A percentile compares a stretch with the other conserved stretches of the same genome.
Evolutionary conservation across 2,797 vertebrate species (phyloP).

Genomic region (Gastrophryne carolinensis): DNA sequence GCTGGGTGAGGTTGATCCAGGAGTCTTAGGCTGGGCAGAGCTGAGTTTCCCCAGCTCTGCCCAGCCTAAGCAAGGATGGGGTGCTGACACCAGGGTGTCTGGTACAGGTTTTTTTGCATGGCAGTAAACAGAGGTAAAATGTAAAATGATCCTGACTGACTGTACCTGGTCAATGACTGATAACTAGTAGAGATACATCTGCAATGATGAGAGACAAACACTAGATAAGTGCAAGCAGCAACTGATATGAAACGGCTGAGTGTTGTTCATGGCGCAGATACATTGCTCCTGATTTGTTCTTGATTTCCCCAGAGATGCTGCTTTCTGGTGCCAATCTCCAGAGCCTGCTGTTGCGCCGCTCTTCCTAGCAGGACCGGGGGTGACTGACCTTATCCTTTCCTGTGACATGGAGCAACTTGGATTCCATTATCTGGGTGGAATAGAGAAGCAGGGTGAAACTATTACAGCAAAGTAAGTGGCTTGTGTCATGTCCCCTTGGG

Average conservation of each 20-base stretch:
- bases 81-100: too few species aligned
- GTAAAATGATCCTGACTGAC: too few species aligned
- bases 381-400: constrained; percentile 10
- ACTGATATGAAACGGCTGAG: not conserved
- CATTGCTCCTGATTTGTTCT: not conserved
- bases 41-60: too few species aligned
- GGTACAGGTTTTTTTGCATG: too few species aligned
- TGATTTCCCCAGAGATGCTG: constrained; percentile 11
- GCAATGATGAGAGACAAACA: too few species aligned
- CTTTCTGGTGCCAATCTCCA: constrained; percentile 12
- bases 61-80: too few species aligned
- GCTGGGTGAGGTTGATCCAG: too few species aligned
- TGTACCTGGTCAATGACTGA: too few species aligned
- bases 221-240: not conserved
- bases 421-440: not conserved
- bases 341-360: not conserved
- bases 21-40: too few species aligned
- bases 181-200: too few species aligned
- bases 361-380: not conserved
- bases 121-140: too few species aligned
- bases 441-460: not conserved
- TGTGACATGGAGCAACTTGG: not conserved
- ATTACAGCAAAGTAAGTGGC: not conserved
- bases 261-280: not conserved
- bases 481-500: too few species aligned